Conservation (phyloP, 2,888 invertebrate genomes). For the Lepetodrilus schrolli region DNA sequence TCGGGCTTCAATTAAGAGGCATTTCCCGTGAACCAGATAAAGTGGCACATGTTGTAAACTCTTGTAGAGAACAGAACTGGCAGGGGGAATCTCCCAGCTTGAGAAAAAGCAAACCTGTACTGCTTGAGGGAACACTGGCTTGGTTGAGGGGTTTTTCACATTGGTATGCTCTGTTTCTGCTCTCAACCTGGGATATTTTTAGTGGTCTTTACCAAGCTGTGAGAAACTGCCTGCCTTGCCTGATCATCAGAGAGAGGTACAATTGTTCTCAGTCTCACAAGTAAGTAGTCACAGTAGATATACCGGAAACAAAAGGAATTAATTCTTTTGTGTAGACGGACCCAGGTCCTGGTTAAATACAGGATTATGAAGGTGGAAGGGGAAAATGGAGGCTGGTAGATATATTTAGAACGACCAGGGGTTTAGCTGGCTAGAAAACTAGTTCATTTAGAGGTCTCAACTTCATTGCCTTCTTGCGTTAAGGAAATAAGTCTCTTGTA, state of each 20-base stretch:
- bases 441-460: not conserved
- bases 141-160: conserved; percentile 30
- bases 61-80: not conserved
- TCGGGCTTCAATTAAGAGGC: conserved; percentile 31
- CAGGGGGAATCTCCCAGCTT: conserved; percentile 22
- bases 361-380: conserved; percentile 17
- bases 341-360: not conserved
- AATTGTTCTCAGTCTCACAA: conserved; percentile 14
- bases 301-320: conserved; percentile 20
- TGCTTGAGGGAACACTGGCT: conserved; percentile 31
- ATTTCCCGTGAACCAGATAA: conserved; percentile 30
- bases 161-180: conserved; percentile 37
- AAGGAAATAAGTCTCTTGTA: too few relatives aligned
- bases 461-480: too few relatives aligned
- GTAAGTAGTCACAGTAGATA: conserved; percentile 17
- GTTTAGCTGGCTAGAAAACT: not conserved
- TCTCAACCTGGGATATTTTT: conserved; percentile 28
- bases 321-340: conserved; percentile 22
- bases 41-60: conserved; percentile 1
- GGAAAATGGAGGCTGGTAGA: conserved; percentile 8
- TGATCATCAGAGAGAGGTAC: conserved; percentile 6
- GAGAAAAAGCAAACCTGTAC: conserved; percentile 32
- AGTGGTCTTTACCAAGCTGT: conserved; percentile 3
- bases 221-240: conserved; percentile 29
- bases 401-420: not conserved